Evolutionary conservation across 2,113 vertebrate species (phyloP).

Genomic region (Cyprinus carpio): DNA sequence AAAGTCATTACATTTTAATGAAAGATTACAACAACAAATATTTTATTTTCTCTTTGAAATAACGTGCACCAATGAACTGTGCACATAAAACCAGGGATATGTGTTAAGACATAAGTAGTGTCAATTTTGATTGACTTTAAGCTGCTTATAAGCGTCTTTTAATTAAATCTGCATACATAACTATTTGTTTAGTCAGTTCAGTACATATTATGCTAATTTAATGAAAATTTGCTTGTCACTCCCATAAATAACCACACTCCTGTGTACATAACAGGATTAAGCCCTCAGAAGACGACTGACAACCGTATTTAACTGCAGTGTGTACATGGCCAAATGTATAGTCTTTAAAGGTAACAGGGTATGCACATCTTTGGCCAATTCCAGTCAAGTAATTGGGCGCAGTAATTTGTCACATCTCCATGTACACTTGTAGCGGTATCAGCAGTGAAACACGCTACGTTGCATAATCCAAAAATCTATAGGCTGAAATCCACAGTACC

Average conservation of each 20-base stretch:
- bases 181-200: neutral
- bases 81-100: neutral
- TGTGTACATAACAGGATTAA: conserved; percentile 10
- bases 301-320: neutral
- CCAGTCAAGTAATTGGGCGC: neutral
- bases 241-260: neutral
- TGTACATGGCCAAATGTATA: conserved; percentile 2
- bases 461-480: conserved; percentile 30
- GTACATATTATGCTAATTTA: neutral
- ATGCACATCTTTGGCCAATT: neutral
- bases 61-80: neutral
- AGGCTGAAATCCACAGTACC: neutral
- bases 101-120: neutral
- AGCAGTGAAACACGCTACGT: neutral
- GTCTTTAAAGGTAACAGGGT: neutral
- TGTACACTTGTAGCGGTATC: neutral
- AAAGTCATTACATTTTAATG: neutral
- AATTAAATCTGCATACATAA: neutral
- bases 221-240: neutral
- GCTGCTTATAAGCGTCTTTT: neutral
- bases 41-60: neutral
- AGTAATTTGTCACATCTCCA: conserved; percentile 19
- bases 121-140: conserved; percentile 10
- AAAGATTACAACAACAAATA: neutral
- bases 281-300: neutral